Conservation (phyloP, 2,113 vertebrate species). For the Glareola pratincola region DNA sequence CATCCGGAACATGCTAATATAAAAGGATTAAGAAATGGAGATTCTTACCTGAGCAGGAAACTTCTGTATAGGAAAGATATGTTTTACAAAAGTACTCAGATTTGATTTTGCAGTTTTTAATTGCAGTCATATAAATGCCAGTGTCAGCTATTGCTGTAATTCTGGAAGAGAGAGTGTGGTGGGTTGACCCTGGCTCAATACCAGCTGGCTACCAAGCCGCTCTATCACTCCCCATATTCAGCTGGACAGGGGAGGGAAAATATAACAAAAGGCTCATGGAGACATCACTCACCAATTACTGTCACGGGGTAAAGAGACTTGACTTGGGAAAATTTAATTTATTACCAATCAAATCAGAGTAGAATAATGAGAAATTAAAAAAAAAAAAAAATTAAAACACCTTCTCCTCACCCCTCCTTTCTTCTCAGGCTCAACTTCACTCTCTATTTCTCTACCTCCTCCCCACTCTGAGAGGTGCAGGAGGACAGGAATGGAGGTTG, state of each 20-base stretch:
- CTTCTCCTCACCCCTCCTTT: rapidly evolving
- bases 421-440: background rate
- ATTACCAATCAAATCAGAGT: background rate
- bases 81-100: background rate
- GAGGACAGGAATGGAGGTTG: rapidly evolving
- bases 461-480: rapidly evolving
- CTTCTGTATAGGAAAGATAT: background rate
- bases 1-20: background rate
- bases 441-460: background rate
- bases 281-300: background rate
- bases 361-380: background rate
- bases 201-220: background rate
- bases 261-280: background rate
- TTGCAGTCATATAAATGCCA: background rate
- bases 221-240: background rate
- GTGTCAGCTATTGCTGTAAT: background rate
- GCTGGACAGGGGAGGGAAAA: background rate
- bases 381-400: background rate
- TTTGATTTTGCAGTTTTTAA: background rate
- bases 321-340: background rate
- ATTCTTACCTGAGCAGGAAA: background rate
- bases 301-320: background rate
- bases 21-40: background rate
- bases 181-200: background rate
- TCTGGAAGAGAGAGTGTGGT: background rate